Base-by-base conservation (phyloP, 1,140 invertebrate species). In the Pseudomyrmex pallidus region DNA sequence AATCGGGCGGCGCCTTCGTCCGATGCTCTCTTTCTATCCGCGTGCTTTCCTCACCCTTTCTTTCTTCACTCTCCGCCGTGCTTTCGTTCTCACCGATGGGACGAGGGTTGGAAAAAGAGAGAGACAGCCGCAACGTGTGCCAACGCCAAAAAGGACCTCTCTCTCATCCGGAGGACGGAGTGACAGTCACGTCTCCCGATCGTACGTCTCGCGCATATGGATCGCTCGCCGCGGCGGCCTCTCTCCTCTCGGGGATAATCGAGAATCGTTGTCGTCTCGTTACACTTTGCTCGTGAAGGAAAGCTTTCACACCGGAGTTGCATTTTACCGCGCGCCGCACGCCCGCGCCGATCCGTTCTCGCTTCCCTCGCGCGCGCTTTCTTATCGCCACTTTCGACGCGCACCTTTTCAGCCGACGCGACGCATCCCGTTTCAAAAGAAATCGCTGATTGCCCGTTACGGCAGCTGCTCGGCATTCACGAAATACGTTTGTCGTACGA, bases 181-280 rank as follows among this genome's bases (percentile, higher is more conserved):
- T 72, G 59, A 72, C 59, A 87, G 85, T 90, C 89, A 90, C 87
- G 85, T 57, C 50, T 67, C 25, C 50, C 52, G 61, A 50, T 85
- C 72, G 83, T 82, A 89, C 87, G 85, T 84, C 63, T 50, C 46
- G 62, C 63, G 89, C 85, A 90, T 90, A 90, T 87, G 82, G 85
- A 89, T 85, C 70, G 74, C 35, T 57, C 61, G 57, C 48, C 59
- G 44, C 9, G 46, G 10, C 44, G 35, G 35, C 5, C 35, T 35
- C 35, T 35, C 77, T 87, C 59, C 83, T 85, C 73, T 52, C 61
- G 73, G 48, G 86, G 85, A 88, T 88, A 88, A 87, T 88, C 87
- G 87, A 88, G 83, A 88, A 88, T 87, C 87, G 87, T 88, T 88
- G 87, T 88, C 87, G 72, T 84, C 78, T 86, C 82, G 85, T 87